These are phyloP conservation scores for Prionailurus viverrinus DNA, from an alignment of 2,113 vertebrate species.

Conservation along the genomic window DNA sequence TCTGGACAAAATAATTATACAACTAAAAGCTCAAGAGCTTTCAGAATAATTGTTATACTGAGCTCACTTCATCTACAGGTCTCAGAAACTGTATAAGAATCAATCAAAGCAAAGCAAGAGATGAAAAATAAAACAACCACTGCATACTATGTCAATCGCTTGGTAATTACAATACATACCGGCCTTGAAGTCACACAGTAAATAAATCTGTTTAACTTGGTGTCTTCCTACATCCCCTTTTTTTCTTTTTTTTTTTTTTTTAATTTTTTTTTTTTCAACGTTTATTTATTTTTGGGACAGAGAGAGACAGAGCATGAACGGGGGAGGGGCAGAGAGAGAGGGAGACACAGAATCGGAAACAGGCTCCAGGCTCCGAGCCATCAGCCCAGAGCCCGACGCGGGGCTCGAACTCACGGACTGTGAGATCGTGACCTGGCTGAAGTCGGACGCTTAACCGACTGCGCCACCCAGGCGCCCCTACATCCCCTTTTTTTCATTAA, in stretches of 20 bases:
- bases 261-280: too few species aligned
- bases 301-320: too few species aligned
- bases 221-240: not conserved
- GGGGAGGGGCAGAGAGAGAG: too few species aligned
- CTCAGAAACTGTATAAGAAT: not conserved
- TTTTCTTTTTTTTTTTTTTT: too few species aligned
- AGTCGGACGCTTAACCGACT: too few species aligned
- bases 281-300: too few species aligned
- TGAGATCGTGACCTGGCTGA: too few species aligned
- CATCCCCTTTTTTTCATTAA: not conserved
- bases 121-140: slow-evolving; percentile 25
- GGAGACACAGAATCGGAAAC: too few species aligned
- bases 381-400: too few species aligned
- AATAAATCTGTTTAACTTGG: slow-evolving; percentile 15
- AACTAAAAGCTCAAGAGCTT: slow-evolving; percentile 45
- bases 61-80: slow-evolving; percentile 7
- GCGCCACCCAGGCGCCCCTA: not conserved
- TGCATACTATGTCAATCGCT: not conserved
- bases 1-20: slow-evolving; percentile 36
- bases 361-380: too few species aligned
- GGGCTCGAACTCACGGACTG: too few species aligned
- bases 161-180: not conserved
- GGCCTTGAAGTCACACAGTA: not conserved
- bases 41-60: not conserved
- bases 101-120: slow-evolving; percentile 32